Conservation (phyloP, 1,140 invertebrate species). For the Oryctes rhinoceros region DNA sequence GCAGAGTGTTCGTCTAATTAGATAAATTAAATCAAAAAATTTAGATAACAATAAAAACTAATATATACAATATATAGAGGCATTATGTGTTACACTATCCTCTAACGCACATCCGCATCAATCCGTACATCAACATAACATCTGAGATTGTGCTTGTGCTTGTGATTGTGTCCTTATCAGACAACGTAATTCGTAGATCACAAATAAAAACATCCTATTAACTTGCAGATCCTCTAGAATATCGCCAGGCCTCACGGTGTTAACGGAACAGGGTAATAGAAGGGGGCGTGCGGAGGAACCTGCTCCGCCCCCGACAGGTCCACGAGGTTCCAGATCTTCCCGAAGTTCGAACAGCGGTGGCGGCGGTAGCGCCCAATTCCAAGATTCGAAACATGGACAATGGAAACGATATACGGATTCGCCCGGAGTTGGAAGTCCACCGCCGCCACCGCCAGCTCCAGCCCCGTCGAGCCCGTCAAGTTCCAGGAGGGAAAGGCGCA, state of each 20-base stretch:
- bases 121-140: too few relatives aligned
- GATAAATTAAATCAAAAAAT: too few relatives aligned
- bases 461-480: conserved; percentile 63
- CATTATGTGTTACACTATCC: too few relatives aligned
- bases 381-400: conserved; percentile 51
- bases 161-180: too few relatives aligned
- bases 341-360: conserved; percentile 40
- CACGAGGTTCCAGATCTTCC: conserved; percentile 47
- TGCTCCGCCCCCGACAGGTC: conserved; percentile 49
- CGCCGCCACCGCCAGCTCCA: conserved; percentile 60
- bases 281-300: conserved; percentile 55
- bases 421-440: conserved; percentile 66
- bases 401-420: conserved; percentile 64
- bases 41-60: too few relatives aligned
- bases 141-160: too few relatives aligned
- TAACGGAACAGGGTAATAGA: conserved; percentile 53
- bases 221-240: conserved; percentile 45
- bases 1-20: too few relatives aligned
- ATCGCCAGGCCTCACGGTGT: conserved; percentile 55
- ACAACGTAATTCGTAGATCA: too few relatives aligned
- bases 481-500: conserved; percentile 59
- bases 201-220: too few relatives aligned
- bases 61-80: too few relatives aligned
- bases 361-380: conserved; percentile 45
- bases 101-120: too few relatives aligned